These are phyloP conservation scores for Bombyx huttoni DNA, from an alignment of 2,888 invertebrate genomes.

Conservation along the genomic window DNA sequence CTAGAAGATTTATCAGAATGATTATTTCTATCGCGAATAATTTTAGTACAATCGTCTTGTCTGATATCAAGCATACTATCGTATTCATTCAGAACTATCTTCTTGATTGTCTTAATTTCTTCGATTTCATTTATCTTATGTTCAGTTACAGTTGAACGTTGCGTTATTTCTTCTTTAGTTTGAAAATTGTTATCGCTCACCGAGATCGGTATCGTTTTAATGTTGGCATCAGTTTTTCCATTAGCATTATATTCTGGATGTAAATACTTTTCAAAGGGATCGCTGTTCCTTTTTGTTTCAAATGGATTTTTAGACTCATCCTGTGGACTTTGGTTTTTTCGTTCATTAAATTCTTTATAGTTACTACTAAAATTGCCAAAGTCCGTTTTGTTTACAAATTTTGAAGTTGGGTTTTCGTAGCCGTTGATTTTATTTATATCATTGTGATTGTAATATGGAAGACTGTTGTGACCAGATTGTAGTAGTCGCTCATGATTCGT, in stretches of 20 bases:
- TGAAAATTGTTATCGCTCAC: slow-evolving; percentile 49
- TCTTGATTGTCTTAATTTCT: slow-evolving; percentile 65
- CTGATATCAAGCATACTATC: slow-evolving; percentile 18
- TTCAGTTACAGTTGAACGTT: slow-evolving; percentile 52
- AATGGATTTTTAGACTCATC: slow-evolving; percentile 45
- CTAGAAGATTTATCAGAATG: slow-evolving; percentile 6
- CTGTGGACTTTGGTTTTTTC: slow-evolving; percentile 29
- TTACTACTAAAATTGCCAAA: slow-evolving; percentile 22
- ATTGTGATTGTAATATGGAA: slow-evolving; percentile 28
- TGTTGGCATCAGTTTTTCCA: slow-evolving; percentile 26
- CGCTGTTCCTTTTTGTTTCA: slow-evolving; percentile 40
- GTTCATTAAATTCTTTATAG: slow-evolving; percentile 22
- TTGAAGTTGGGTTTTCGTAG: slow-evolving; percentile 18
- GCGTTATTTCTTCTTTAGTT: slow-evolving; percentile 43
- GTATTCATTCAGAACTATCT: slow-evolving; percentile 51
- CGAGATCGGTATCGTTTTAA: slow-evolving; percentile 37
- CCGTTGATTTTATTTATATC: slow-evolving; percentile 28
- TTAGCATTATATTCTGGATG: slow-evolving; percentile 32
- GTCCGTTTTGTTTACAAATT: slow-evolving; percentile 23
- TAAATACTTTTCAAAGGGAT: slow-evolving; percentile 51
- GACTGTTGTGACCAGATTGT: slow-evolving; percentile 35
- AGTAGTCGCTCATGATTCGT: slow-evolving; percentile 29
- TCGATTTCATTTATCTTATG: slow-evolving; percentile 55
- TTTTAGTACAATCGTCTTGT: slow-evolving; percentile 10
- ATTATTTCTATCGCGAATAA: not conserved